phyloP scores from a whole-genome alignment of 1,140 invertebrate species.

The Drosophila parabipectinata region DNA sequence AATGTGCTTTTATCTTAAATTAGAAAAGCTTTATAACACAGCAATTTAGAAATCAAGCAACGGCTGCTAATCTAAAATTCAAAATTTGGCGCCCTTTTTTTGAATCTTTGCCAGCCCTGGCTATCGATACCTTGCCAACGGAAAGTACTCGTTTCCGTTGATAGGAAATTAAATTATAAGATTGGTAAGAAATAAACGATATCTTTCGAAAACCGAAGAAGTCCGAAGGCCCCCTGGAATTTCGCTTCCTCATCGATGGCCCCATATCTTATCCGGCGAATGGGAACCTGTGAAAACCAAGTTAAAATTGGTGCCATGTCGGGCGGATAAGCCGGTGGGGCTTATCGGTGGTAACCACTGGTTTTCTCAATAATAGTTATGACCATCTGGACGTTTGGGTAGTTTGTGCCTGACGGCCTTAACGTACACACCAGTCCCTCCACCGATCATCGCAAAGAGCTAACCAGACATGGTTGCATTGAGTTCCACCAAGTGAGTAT shows the following conservation, averaged over 20 bases:
- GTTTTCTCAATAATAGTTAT: slow-evolving; percentile 31
- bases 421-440: background rate
- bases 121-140: background rate
- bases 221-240: background rate
- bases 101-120: background rate
- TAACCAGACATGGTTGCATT: slow-evolving; percentile 36
- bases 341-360: slow-evolving; percentile 14
- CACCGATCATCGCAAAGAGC: background rate
- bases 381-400: background rate
- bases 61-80: too few species aligned
- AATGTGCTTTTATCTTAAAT: too few species aligned
- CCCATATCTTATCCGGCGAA: slow-evolving; percentile 31
- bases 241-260: background rate
- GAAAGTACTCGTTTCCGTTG: background rate
- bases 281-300: slow-evolving; percentile 3
- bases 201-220: background rate
- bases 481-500: slow-evolving; percentile 24
- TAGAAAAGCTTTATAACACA: too few species aligned
- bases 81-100: background rate
- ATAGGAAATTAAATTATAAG: slow-evolving; percentile 13
- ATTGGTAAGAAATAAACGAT: slow-evolving; percentile 20
- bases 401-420: slow-evolving; percentile 16
- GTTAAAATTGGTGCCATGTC: background rate
- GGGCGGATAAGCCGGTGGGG: slow-evolving; percentile 17
- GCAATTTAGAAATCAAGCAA: too few species aligned